These are phyloP conservation scores for Ascidia mentula DNA, from an alignment of 23 tunicate genomes.

Conservation along the genomic window DNA sequence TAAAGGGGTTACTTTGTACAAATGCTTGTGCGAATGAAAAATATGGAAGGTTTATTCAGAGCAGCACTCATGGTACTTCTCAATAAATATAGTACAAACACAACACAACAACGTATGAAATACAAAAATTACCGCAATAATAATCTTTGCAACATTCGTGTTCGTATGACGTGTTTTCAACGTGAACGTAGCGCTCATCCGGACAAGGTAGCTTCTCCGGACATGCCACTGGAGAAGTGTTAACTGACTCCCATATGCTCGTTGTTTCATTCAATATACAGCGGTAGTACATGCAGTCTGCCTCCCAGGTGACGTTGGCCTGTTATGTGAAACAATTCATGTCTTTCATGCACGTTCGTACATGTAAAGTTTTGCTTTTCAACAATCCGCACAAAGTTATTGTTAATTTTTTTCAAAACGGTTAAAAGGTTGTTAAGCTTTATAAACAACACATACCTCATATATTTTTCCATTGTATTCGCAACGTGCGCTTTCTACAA, in stretches of 20 bases:
- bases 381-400: no score
- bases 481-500: background rate
- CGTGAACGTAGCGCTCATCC: background rate
- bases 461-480: background rate
- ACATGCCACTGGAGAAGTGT: background rate
- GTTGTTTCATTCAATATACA: background rate
- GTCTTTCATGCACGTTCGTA: background rate
- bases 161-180: background rate
- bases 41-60: no score
- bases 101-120: background rate
- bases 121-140: conserved; percentile 13
- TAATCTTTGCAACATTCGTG: conserved; percentile 19
- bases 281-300: background rate
- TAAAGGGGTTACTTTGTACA: no score
- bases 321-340: background rate
- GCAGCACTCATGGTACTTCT: no score
- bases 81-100: no score
- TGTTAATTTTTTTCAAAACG: background rate
- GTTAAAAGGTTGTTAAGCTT: background rate
- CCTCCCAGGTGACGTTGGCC: background rate
- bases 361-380: background rate
- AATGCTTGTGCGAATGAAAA: no score
- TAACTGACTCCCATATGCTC: background rate
- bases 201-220: conserved; percentile 8
- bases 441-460: background rate